Conservation (phyloP, 2,888 invertebrate genomes). For the Carpatolechia fugitivella region DNA sequence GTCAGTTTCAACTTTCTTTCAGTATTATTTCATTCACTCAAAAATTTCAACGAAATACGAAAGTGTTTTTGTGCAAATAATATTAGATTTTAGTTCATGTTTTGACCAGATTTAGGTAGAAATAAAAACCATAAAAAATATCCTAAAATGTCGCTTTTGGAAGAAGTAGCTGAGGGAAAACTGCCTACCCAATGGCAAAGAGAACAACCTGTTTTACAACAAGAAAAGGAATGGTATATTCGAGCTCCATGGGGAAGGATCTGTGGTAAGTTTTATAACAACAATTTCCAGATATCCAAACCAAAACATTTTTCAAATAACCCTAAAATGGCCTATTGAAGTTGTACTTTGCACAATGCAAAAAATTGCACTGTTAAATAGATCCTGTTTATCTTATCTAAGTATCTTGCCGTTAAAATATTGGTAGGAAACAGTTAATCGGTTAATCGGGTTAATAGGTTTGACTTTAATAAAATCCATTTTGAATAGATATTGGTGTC, state of each 20-base stretch:
- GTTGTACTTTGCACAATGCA: not conserved
- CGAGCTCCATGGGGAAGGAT: conserved; percentile 67
- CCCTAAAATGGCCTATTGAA: not conserved
- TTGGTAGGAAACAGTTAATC: not conserved
- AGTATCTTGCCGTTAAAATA: not conserved
- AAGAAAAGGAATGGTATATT: conserved; percentile 62
- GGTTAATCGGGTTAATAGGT: not conserved
- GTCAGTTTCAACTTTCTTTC: no score
- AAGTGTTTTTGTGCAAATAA: no score
- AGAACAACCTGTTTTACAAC: not conserved
- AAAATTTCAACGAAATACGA: no score
- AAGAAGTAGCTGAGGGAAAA: not conserved
- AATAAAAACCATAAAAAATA: not conserved
- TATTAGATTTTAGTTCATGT: not conserved
- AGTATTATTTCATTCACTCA: no score
- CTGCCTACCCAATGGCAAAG: not conserved
- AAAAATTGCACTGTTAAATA: no score
- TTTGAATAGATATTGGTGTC: no score
- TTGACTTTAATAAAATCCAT: no score
- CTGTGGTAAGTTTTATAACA: conserved; percentile 49
- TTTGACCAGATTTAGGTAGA: not conserved
- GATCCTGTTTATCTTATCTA: no score
- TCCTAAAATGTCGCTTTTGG: not conserved
- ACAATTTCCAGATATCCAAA: no score
- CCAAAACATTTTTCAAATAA: no score